Evolutionary conservation across 2,888 invertebrate species (phyloP).

Genomic region (Tholera decimalis): DNA sequence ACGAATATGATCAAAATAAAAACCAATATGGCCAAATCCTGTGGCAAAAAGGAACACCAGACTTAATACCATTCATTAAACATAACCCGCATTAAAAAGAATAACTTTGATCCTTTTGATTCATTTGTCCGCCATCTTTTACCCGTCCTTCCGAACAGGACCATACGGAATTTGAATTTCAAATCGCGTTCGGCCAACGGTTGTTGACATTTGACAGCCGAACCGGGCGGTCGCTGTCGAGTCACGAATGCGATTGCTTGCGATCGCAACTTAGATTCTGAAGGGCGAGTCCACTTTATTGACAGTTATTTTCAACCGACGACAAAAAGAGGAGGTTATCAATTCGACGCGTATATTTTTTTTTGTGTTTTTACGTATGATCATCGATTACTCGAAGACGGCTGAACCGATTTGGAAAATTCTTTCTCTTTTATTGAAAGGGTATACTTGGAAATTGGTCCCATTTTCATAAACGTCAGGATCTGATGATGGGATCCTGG

Average conservation of each 20-base stretch:
- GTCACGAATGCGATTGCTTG: slow-evolving; percentile 58
- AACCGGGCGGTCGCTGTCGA: slow-evolving; percentile 65
- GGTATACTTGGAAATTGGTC: too few relatives aligned
- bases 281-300: slow-evolving; percentile 45
- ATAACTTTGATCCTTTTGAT: slow-evolving; percentile 26
- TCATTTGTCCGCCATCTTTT: slow-evolving; percentile 44
- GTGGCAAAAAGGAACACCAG: too few relatives aligned
- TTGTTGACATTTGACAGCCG: slow-evolving; percentile 78
- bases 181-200: slow-evolving; percentile 74
- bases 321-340: too few relatives aligned
- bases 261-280: slow-evolving; percentile 46
- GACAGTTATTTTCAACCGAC: slow-evolving; percentile 38
- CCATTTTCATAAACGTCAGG: too few relatives aligned
- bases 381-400: too few relatives aligned
- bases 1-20: too few relatives aligned
- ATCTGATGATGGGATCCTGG: too few relatives aligned
- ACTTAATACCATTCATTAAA: slow-evolving; percentile 10
- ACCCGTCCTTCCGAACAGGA: slow-evolving; percentile 55
- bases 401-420: too few relatives aligned
- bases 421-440: too few relatives aligned
- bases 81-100: slow-evolving; percentile 5
- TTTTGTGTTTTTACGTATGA: too few relatives aligned
- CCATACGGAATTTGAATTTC: slow-evolving; percentile 76
- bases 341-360: too few relatives aligned
- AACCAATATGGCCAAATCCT: too few relatives aligned